Evolutionary conservation across 2,888 invertebrate genomes (phyloP), one percentile per base, ranked within the genome.

Genomic region (Callyntrura guangdongensis): DNA sequence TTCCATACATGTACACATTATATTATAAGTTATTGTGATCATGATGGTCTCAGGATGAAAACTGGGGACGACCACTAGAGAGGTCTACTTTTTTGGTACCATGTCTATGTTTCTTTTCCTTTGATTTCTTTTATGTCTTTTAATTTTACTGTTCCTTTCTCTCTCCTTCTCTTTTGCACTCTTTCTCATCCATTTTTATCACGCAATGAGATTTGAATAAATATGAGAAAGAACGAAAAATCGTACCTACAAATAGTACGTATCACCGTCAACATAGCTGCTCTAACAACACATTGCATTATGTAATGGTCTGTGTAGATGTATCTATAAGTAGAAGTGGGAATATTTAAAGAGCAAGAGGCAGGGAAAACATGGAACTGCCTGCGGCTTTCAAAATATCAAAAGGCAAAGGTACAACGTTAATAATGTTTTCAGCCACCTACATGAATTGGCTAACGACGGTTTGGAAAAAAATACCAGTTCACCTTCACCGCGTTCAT

Each of bases 161-260:
- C 53, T 53, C 53, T 77, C 77, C 53, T 25, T 25, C 22, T 53
- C 25, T 25, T 14, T n/a, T 25, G 49, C n/a, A 9, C 53, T 56
- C 25, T 47, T n/a, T 83, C 11, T 36, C 36, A 36, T 22, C 49
- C 67, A 17, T 83, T 64, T 67, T 67, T 67, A 47, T 64, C 83
- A 67, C 61, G 59, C 45, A 11, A n/a, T 61, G 47, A 83, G 83
- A 83, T 83, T 83, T 83, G 67, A 83, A 64, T 83, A 83, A 83
- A 64, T 67, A 83, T 11, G 27, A 64, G 9, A 83, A 22, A 11
- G 47, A 11, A 20, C 56, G 17, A 59, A 81, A 56, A 59, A 59
- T 81, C 81, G 45, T 81, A 27, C 17, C 27, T 36, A 36, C 36
- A 6, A n/a, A n/a, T 59, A 8, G 81, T 45, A 61, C 22, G 36